These are phyloP conservation scores for Aphis gossypii DNA, from an alignment of 1,140 invertebrate species.

Conservation along the genomic window DNA sequence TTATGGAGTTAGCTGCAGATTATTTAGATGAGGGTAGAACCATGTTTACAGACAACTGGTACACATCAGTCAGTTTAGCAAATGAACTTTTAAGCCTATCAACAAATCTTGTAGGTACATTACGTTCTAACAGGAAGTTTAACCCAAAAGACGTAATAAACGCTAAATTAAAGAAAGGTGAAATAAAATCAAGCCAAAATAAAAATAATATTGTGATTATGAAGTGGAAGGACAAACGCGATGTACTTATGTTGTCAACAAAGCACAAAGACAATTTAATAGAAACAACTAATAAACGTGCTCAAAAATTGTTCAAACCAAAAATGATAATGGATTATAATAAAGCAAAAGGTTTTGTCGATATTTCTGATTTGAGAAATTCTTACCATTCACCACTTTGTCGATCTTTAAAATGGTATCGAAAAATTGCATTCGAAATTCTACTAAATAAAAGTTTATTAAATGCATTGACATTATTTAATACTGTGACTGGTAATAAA, in stretches of 20 bases:
- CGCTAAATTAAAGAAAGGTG: slow-evolving; percentile 61
- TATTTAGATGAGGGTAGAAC: too few relatives aligned
- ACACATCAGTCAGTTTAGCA: too few relatives aligned
- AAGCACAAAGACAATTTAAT: slow-evolving; percentile 60
- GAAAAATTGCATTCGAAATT: neutral
- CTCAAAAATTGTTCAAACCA: neutral
- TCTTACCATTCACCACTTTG: neutral
- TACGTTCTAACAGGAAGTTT: too few relatives aligned
- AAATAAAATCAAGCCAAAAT: slow-evolving; percentile 63
- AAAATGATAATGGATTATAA: neutral
- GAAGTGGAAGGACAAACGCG: slow-evolving; percentile 65
- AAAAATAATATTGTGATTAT: slow-evolving; percentile 64
- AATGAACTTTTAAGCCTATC: too few relatives aligned
- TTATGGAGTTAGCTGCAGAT: too few relatives aligned
- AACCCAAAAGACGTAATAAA: too few relatives aligned
- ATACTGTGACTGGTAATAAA: neutral
- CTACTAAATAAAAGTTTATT: neutral
- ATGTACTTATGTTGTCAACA: slow-evolving; percentile 64
- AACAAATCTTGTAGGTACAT: too few relatives aligned
- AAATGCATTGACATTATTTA: neutral
- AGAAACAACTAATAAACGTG: neutral
- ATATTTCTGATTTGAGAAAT: neutral
- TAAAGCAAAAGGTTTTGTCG: neutral
- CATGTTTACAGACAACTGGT: too few relatives aligned
- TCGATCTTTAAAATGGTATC: neutral